Evolutionary conservation across 2,888 invertebrate genomes (phyloP), one percentile per base, ranked within the genome.

Genomic region (Aphidius colemani): DNA sequence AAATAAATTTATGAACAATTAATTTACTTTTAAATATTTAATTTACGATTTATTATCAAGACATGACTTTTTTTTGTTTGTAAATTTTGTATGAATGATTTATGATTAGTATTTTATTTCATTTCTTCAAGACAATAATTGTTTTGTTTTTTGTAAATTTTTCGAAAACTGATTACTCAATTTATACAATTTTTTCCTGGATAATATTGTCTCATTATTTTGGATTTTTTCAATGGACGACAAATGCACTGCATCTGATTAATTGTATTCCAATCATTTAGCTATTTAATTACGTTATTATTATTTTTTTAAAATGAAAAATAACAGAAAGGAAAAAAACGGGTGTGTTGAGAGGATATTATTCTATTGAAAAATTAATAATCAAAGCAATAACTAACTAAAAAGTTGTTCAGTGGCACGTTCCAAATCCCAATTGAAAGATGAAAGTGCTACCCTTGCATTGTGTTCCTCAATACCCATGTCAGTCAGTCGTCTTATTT

Each of bases 381-480:
- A 57, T 50, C 61, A 40, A 30, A 66, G 72, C 75, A 68, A 74
- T 77, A 76, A 86, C 88, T 91, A 92, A 88, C 91, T 92, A 84
- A 94, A 90, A 74, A 94, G 85, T 80, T 90, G 89, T 83, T 97
- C 96, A 59, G 95, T 95, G 70, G 98, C 96, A 80, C 91, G 87
- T 84, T 94, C 94, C 76, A 96, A 84, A 79, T 95, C 92, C 97
- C 97, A 98, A 82, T 95, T 92, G 81, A 91, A 92, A 53, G 94
- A 91, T 60, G 96, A 96, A 60, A 98, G 86, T 43, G 96, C 96
- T 53, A 93, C 94, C 70, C 95, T 85, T 41, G 96, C 95, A 80
- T 90, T 89, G 75, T 94, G 90, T 82, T 93, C 94, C 72, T 93
- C 93, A 61, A 98, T 89, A 57, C 98, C 98, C 96, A 99, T 97